A percentile compares a stretch with the other conserved stretches of the same genome.
Conservation (phyloP, 2,888 invertebrate genomes). For the Monochamus alternatus region DNA sequence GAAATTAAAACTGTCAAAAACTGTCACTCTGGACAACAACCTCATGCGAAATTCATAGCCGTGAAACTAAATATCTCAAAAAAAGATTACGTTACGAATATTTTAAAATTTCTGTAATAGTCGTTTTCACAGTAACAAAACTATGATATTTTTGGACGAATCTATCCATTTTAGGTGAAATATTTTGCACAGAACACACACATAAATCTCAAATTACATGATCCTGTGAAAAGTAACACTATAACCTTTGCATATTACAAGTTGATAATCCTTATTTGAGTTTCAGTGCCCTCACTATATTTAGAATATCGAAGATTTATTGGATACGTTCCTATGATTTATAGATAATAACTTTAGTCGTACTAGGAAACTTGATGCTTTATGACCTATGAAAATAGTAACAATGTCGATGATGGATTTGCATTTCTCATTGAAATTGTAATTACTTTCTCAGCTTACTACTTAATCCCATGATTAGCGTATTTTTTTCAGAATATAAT, state of each 20-base stretch:
- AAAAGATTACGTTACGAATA: too few species aligned
- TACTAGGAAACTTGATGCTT: constrained; percentile 10
- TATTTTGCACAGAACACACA: background rate
- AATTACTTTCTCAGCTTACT: background rate
- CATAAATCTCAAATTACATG: background rate
- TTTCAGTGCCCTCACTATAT: constrained; percentile 16
- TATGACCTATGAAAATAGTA: constrained; percentile 7
- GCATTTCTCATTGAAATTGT: background rate
- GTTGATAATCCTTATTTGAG: constrained; percentile 14
- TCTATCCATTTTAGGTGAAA: background rate
- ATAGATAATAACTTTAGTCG: constrained; percentile 29
- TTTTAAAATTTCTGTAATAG: too few species aligned
- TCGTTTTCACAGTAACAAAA: too few species aligned
- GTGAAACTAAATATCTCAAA: too few species aligned
- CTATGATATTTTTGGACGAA: background rate
- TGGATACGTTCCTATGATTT: constrained; percentile 23
- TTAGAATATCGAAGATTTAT: constrained; percentile 21
- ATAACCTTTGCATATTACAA: background rate
- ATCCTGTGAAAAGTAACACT: background rate
- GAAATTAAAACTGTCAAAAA: too few species aligned
- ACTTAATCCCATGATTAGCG: background rate
- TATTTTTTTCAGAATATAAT: too few species aligned
- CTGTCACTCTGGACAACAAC: too few species aligned
- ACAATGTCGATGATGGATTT: background rate
- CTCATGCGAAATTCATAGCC: too few species aligned